Base-by-base conservation (phyloP, 1,140 invertebrate genomes). In the Drosophila sproati region DNA sequence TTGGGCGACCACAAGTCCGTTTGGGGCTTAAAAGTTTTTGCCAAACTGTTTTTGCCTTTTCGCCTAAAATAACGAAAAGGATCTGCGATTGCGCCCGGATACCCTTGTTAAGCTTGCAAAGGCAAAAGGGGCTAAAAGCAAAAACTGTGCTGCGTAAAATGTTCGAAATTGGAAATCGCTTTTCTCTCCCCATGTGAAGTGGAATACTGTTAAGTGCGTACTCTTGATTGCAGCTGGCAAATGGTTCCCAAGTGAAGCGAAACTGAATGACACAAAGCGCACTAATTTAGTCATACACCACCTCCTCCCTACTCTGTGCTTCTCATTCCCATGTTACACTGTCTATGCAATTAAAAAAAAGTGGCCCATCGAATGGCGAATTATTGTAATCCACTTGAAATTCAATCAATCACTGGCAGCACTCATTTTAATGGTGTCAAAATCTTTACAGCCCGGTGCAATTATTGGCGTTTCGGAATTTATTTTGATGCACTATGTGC, bases 201-300 rank as follows among this genome's bases (percentile, higher is more conserved):
- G 70, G 59, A 76, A 66, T 71, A 48, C 69, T 80, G 77, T 69
- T 87, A 77, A 82, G 82, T 87, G 82, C 82, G 76, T 87, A 63
- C 82, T 60, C 83, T 86, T 86, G 82, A 87, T 87, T 87, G 82
- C 83, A 73, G 80, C 60, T 61, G 51, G 72, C 73, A 79, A 79
- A 77, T 77, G 75, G 74, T 77, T 60, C 54, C 80, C 79, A 80
- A 77, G 47, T 87, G 83, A 88, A 87, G 72, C 83, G 83, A 82
- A 67, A 72, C 79, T 82, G 88, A 87, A 87, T 87, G 79, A 88
- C 82, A 87, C 83, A 79, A 87, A 88, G 83, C 83, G 83, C 83
- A 82, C 83, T 88, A 87, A 87, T 87, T 87, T 80, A 61, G 71
- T 62, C 55, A 43, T 41, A 52, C 45, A 50, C 31, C 54, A 12